Evolutionary conservation across 2,113 vertebrate species (phyloP), one percentile per base, ranked within the genome.

Genomic region (Mohoua ochrocephala): DNA sequence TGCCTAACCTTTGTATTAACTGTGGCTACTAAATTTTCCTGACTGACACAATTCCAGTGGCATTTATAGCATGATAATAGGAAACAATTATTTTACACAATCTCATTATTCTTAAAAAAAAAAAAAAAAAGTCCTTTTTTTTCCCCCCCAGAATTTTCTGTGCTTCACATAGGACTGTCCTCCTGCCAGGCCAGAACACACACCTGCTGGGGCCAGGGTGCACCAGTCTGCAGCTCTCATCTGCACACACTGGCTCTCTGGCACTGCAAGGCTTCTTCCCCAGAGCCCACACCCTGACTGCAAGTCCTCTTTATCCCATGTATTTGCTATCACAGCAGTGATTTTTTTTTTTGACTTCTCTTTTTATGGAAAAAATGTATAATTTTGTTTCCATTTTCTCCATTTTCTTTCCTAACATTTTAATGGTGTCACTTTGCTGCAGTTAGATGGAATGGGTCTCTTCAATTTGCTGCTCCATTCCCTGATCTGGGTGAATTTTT

Each of bases 191-290:
- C 28, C 37, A 63, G 69, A 67, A 63, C 27, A 57, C 0, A 0
- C 0, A 3, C 17, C 37, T 2, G 1, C 2, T 19, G 63, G 17
- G 35, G 13, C 30, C 26, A 47, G 39, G 84, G 27, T 20, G 18
- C 4, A 4, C 24, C 68, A 53, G 23, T 20, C 18, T 53, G 47
- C 57, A 84, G 24, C 57, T 76, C 49, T 53, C 47, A 28, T 23
- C 39, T 68, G 68, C 59, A 67, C 7, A 30, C 27, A 71, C 3
- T 2, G 1, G n/a, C 39, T 22, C 17, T 23, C 5, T 1, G 2
- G n/a, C 52, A 47, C 22, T n/a, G 60, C 12, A 24, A 37, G 17
- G 30, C 31, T 82, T 69, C 33, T 57, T 76, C 22, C 53, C 13
- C 37, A 53, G 39, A 57, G 42, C 16, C 49, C 4, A 3, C 27